Percentiles rank a stretch among this genome's conserved stretches.
phyloP scores from a whole-genome alignment of 2,113 vertebrate species.

The Oryzias woworae region DNA sequence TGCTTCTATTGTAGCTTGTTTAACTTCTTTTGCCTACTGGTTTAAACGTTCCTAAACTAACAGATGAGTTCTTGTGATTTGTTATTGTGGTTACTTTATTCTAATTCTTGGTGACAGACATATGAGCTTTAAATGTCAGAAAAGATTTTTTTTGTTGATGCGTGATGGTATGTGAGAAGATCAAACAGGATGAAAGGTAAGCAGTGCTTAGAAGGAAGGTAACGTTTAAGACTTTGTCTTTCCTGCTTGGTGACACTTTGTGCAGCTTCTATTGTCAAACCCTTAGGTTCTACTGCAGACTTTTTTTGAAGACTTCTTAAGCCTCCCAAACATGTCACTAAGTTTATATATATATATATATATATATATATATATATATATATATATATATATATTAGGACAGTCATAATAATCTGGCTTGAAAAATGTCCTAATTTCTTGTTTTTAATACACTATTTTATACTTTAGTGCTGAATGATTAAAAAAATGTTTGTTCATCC shows the following conservation, averaged over 20 bases:
- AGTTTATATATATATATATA: too few species aligned
- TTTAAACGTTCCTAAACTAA: too few species aligned
- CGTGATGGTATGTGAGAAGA: too few species aligned
- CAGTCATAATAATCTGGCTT: neutral
- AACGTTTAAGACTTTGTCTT: conserved; percentile 24
- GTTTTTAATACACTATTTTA: neutral
- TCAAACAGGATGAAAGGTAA: conserved; percentile 31
- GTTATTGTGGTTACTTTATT: neutral
- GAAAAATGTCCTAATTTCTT: conserved; percentile 9
- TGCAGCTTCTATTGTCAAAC: neutral
- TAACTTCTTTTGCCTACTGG: too few species aligned
- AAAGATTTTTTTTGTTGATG: too few species aligned
- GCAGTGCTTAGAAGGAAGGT: too few species aligned
- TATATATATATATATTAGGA: too few species aligned
- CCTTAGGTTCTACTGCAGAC: conserved; percentile 4
- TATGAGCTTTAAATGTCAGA: too few species aligned
- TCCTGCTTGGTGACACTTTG: conserved; percentile 9
- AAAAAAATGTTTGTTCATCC: neutral
- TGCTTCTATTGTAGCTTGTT: too few species aligned
- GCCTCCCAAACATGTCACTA: too few species aligned
- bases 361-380: too few species aligned
- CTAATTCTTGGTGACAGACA: too few species aligned
- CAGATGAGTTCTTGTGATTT: neutral
- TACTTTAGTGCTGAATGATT: neutral
- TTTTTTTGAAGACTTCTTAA: neutral